Percentiles rank a stretch among this genome's conserved stretches.
Evolutionary conservation across 92 coral and sea anemone species (phyloP).

Genomic region (Umimayanthus chanpuru): DNA sequence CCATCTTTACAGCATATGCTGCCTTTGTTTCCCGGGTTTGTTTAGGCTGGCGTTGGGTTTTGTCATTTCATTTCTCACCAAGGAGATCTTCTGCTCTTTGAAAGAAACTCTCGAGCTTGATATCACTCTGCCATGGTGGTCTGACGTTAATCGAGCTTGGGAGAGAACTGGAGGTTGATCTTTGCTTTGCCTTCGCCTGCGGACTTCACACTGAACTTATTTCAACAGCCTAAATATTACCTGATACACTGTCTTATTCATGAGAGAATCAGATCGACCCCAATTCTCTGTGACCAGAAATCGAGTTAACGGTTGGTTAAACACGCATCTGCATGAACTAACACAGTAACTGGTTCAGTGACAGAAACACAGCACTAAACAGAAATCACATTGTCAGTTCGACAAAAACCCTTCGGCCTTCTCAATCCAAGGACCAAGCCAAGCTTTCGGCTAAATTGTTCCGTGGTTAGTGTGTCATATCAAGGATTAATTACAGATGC

Average conservation of each 20-base stretch:
- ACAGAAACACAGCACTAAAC: conserved; percentile 4
- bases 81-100: conserved; percentile 13
- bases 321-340: neutral
- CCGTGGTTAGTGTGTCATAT: conserved; percentile 2
- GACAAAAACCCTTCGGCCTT: neutral
- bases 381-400: neutral
- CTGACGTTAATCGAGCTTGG: neutral
- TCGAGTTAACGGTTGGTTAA: conserved; percentile 34
- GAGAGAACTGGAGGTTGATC: neutral
- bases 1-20: conserved; percentile 6
- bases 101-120: neutral
- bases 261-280: neutral
- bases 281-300: neutral
- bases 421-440: conserved; percentile 24
- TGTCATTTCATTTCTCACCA: neutral
- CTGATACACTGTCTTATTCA: neutral
- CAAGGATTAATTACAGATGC: conserved; percentile 27
- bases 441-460: neutral
- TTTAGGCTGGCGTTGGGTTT: neutral
- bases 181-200: neutral
- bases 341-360: neutral
- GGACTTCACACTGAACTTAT: neutral
- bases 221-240: neutral
- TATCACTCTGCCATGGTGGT: conserved; percentile 8
- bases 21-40: conserved; percentile 24